A percentile compares a stretch with the other conserved stretches of the same genome.
Evolutionary conservation across 2,888 invertebrate species (phyloP).

Genomic region (Tolmerus cingulatus): DNA sequence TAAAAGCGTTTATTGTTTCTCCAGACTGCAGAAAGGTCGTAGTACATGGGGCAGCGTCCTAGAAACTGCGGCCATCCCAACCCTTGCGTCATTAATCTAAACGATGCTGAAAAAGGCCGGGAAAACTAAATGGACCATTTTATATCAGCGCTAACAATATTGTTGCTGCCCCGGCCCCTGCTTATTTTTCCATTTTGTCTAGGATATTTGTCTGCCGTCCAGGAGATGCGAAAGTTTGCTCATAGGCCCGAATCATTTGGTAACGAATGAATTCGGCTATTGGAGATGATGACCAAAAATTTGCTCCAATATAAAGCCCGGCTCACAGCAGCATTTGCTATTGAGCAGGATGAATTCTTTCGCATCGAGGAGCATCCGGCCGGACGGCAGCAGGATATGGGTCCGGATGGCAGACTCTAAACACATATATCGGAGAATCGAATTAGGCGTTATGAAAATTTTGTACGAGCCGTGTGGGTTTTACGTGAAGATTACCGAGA

Average conservation of each 20-base stretch:
- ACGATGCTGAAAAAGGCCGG: conserved; percentile 46
- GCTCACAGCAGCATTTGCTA: conserved; percentile 45
- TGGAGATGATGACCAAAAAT: conserved; percentile 45
- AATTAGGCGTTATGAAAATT: conserved; percentile 5
- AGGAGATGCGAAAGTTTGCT: neutral
- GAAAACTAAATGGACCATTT: conserved; percentile 49
- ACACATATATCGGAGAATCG: neutral
- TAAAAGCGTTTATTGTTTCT: conserved; percentile 48
- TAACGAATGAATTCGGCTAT: conserved; percentile 32
- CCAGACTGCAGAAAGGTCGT: conserved; percentile 31
- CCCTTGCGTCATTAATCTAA: conserved; percentile 48
- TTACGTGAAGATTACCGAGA: neutral
- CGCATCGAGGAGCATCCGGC: neutral
- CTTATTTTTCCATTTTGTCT: conserved; percentile 27
- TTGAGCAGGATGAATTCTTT: conserved; percentile 35
- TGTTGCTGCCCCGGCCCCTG: conserved; percentile 1
- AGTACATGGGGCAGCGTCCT: neutral
- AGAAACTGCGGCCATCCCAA: conserved; percentile 34
- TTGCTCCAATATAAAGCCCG: conserved; percentile 39
- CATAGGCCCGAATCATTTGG: conserved; percentile 36
- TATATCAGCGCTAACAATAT: conserved; percentile 46
- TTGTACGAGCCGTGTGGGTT: neutral
- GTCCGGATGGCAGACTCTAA: neutral
- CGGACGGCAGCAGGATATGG: neutral
- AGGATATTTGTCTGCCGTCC: neutral